phyloP scores from a whole-genome alignment of 1,140 invertebrate species.

The Eupristina koningsbergeri region DNA sequence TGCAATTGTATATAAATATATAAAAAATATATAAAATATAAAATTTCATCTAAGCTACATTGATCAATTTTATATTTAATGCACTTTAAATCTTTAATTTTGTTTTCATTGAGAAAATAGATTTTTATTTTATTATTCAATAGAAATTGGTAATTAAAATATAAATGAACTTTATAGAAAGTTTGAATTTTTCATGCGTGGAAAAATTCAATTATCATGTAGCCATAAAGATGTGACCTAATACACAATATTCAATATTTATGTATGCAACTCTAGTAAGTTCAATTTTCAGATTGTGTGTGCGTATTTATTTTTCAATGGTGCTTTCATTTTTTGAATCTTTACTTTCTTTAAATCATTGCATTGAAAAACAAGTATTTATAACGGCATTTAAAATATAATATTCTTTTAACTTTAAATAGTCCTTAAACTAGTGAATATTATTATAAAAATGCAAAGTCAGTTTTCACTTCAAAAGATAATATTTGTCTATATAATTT shows the following conservation, averaged over 20 bases:
- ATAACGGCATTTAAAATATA: neutral
- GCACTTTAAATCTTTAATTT: no score
- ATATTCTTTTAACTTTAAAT: neutral
- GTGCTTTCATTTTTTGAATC: neutral
- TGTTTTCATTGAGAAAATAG: no score
- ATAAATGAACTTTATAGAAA: neutral
- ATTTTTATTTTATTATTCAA: no score
- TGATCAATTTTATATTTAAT: no score
- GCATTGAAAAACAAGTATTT: neutral
- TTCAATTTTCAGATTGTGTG: slow-evolving; percentile 2
- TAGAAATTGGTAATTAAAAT: neutral
- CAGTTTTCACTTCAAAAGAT: no score
- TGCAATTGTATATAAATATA: neutral
- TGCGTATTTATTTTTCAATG: neutral
- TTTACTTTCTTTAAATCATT: neutral
- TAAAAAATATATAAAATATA: no score
- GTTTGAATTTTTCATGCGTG: neutral
- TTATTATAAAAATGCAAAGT: no score
- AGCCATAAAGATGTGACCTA: slow-evolving; percentile 8
- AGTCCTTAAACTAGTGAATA: no score
- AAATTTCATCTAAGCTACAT: no score
- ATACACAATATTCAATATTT: slow-evolving; percentile 1
- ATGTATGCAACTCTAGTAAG: neutral
- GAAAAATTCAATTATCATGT: slow-evolving; percentile 33
- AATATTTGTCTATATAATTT: no score